Percentiles rank a stretch among this genome's conserved stretches.
These are phyloP conservation scores for Chrysotoxum bicinctum DNA, from an alignment of 2,888 invertebrate species.

Conservation along the genomic window DNA sequence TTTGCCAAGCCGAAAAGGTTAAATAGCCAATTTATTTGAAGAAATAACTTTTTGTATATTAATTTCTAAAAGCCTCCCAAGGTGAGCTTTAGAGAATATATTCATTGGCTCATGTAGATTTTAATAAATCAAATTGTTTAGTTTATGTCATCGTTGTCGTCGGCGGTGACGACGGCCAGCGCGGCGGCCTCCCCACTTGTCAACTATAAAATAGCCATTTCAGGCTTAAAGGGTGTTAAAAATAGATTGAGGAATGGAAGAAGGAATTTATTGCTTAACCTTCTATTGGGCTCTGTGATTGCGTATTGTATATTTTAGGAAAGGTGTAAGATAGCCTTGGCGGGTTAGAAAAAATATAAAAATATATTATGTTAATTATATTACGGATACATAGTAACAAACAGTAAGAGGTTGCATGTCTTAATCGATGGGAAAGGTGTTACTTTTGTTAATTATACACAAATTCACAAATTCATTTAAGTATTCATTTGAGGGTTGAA, in stretches of 20 bases:
- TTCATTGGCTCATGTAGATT: constrained; percentile 22
- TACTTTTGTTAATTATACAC: neutral
- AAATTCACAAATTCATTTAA: neutral
- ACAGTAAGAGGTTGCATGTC: neutral
- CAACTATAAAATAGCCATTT: constrained; percentile 30
- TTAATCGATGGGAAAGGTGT: constrained; percentile 1
- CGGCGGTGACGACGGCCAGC: constrained; percentile 8
- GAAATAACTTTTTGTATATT: constrained; percentile 10
- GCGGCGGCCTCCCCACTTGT: constrained; percentile 58
- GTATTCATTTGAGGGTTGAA: neutral
- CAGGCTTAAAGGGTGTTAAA: constrained; percentile 20
- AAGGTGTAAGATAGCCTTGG: neutral
- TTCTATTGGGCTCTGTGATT: constrained; percentile 2
- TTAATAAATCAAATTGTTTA: constrained; percentile 59
- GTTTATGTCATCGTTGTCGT: constrained; percentile 25
- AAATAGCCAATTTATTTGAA: constrained; percentile 42
- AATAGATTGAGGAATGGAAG: constrained; percentile 26
- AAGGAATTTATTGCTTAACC: constrained; percentile 39
- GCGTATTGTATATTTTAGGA: neutral
- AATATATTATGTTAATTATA: constrained; percentile 3
- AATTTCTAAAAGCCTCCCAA: constrained; percentile 20
- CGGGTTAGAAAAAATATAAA: neutral
- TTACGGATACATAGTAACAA: neutral
- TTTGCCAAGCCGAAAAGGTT: constrained; percentile 62
- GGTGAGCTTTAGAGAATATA: constrained; percentile 24